A percentile compares a stretch with the other conserved stretches of the same genome.
Conservation (phyloP, 2,888 invertebrate species). For the Macrosiphum euphorbiae region DNA sequence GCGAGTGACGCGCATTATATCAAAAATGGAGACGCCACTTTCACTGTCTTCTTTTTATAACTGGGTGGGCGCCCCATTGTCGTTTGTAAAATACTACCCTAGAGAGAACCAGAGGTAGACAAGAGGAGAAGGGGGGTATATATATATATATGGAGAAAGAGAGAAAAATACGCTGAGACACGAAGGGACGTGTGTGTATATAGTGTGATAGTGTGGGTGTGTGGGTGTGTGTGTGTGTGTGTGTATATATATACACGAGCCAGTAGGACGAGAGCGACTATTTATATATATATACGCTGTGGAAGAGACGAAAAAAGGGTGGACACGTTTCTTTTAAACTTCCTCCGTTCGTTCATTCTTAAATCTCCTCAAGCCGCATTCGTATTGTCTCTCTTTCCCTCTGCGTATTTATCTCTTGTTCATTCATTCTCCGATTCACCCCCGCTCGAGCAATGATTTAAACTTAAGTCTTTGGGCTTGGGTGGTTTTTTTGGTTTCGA, state of each 20-base stretch:
- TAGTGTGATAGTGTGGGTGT: too few species aligned
- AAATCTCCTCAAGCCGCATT: background rate
- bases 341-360: background rate
- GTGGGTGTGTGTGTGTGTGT: background rate
- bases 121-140: background rate
- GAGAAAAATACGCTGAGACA: background rate
- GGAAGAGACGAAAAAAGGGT: background rate
- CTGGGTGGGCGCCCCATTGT: slow-evolving; percentile 46
- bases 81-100: slow-evolving; percentile 22
- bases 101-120: background rate
- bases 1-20: slow-evolving; percentile 52
- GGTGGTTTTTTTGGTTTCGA: slow-evolving; percentile 18
- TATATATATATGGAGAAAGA: too few species aligned
- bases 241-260: background rate
- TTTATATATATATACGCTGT: background rate
- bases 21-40: slow-evolving; percentile 46
- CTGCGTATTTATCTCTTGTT: background rate
- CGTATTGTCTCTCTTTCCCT: slow-evolving; percentile 33
- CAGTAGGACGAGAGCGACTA: background rate
- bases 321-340: slow-evolving; percentile 30
- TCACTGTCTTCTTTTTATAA: slow-evolving; percentile 14
- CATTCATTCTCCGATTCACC: background rate
- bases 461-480: background rate
- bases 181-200: background rate
- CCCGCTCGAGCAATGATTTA: slow-evolving; percentile 14